Base-by-base conservation (phyloP, 2,797 vertebrate genomes). In the Lagorchestes hirsutus region DNA sequence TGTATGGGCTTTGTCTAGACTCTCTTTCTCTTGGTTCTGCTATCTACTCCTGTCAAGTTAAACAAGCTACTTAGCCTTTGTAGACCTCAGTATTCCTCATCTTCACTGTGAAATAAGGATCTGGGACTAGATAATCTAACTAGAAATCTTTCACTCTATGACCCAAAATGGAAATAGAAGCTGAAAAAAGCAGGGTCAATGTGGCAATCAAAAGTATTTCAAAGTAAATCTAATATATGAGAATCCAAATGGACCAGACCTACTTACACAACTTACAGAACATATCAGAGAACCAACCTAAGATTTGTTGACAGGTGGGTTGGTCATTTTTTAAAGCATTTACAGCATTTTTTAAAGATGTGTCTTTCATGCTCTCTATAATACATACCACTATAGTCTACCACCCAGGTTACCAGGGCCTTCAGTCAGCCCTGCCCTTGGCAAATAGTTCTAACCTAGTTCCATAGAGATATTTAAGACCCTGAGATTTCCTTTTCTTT, bases 1-100 rank as follows among this genome's bases (percentile, higher is more conserved):
- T 98, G 97, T 97, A 97, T 95, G 95, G 96, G 95, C 24, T 87
- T 87, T 87, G 22, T 82, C 74, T 82, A 74, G 12, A 18, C 18
- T 82, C 16, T 82, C 62, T 67, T n/a, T 74, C 40, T 82, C 18
- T 87, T 87, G 74, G 40, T 24, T 87, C 74, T 87, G 18, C 3
- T 87, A 24, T 22, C 74, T 50, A 87, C 24, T 40, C 74, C 74
- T 87, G 50, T 87, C 22, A 87, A 46, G 40, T 50, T 27, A 87
- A 50, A 9, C 40, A 87, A 87, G 9, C 40, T 28, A 46, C 74
- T 50, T 87, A 87, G 22, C 22, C 40, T 46, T 82, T 46, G 22
- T 46, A 87, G 40, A 87, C 9, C 40, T 87, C 40, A 46, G 40
- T 50, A 87, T 87, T 87, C 40, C 40, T 87, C 24, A 46, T 3